Evolutionary conservation across 2,888 invertebrate species (phyloP), one percentile per base, ranked within the genome.

Genomic region (Andricus curvator): DNA sequence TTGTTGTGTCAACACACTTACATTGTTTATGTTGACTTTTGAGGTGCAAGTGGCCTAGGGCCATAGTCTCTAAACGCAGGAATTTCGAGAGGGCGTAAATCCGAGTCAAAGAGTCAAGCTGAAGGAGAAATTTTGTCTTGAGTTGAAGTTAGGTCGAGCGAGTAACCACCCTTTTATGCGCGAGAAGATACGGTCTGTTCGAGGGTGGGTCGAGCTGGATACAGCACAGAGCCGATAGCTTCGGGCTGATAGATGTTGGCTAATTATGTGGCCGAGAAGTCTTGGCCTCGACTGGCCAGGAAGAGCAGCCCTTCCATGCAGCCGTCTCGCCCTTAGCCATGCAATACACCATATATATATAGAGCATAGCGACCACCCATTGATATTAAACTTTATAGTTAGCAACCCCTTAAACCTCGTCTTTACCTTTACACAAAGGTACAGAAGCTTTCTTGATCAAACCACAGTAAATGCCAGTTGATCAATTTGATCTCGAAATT

Each of bases 161-260:
- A 65, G 80, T 78, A 80, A 77, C 82, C 81, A 83, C 83, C 83
- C 84, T 84, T 85, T 81, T 81, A 82, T 82, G 83, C 81, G 77
- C 76, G 82, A 81, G 81, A 86, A 85, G 84, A 85, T 85, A 85
- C 80, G 83, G 84, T 84, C 83, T 80, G 79, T 83, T 82, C 81
- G 87, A 89, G 90, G 89, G 89, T 90, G 89, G 88, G 87, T 88
- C 87, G 86, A 85, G 82, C 83, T 87, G 88, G 88, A 89, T 89
- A 88, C 85, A 85, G 89, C 89, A 88, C 85, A 85, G 89, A 89
- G 88, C 88, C 88, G 92, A 92, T 92, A 90, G 92, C 92, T 92
- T 86, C 88, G 86, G 92, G 92, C 92, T 92, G 92, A 93, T 92
- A 93, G 92, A 93, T 93, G 92, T 92, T 89, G 91, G 92, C 91